Conservation (phyloP, 2,113 vertebrate genomes). For the Anhinga anhinga region DNA sequence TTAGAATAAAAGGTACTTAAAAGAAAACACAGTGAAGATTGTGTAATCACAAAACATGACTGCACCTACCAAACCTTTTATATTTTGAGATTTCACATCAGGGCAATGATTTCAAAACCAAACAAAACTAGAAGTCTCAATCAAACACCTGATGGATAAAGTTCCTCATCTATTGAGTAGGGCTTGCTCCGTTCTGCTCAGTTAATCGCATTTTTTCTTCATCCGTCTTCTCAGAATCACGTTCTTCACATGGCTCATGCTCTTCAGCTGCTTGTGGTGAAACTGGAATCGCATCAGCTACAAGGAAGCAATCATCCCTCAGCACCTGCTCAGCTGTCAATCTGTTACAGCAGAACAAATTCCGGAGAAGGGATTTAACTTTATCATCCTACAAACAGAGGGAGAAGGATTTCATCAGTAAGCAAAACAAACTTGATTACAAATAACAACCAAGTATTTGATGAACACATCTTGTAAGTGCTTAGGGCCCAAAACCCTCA, state of each 20-base stretch:
- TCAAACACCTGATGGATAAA: background rate
- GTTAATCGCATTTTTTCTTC: background rate
- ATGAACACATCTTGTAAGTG: background rate
- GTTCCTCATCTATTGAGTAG: background rate
- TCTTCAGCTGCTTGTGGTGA: constrained; percentile 21
- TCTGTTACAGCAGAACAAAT: constrained; percentile 65
- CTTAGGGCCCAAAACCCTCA: background rate
- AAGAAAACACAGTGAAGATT: background rate
- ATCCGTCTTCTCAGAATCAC: background rate
- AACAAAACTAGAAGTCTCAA: background rate
- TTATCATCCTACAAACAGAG: constrained; percentile 68
- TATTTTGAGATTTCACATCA: background rate
- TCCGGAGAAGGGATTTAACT: constrained; percentile 67
- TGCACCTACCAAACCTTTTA: background rate
- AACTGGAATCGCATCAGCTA: background rate
- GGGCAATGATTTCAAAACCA: background rate
- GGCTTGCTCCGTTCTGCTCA: background rate
- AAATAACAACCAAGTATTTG: background rate
- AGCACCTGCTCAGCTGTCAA: constrained; percentile 72
- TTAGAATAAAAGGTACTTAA: background rate
- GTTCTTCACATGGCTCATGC: background rate
- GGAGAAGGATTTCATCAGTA: background rate
- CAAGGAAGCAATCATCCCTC: constrained; percentile 65
- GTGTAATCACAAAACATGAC: background rate
- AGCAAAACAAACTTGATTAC: background rate